Base-by-base conservation (phyloP, 2,888 invertebrate genomes). In the Magallana nippona region DNA sequence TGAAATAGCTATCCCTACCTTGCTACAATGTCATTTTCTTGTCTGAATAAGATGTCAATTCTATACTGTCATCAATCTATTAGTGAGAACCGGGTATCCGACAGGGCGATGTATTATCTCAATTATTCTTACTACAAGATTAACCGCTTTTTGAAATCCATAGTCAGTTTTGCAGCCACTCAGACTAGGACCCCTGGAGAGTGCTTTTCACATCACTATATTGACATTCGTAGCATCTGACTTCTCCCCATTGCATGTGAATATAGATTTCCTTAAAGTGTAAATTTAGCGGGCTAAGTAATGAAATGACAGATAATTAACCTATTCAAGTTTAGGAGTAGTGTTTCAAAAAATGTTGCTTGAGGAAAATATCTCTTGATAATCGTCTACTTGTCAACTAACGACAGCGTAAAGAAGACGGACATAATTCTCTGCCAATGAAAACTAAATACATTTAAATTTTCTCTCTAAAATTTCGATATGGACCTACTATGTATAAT, bases 41-140 rank as follows among this genome's bases (percentile, higher is more conserved):
- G 22, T 57, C 55, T 44, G 81, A 81, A 81, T 81, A 81, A 81
- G 81, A 81, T 62, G 81, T 82, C 82, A 82, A 71, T 44, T 19
- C 63, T 55, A 22, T 71, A 55, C 81, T 71, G 82, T 71, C 82
- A 82, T 57, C 79, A 27, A 79, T 79, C 56, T 56, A 79, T 79
- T 79, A 57, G 27, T 27, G 56, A 15, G 22, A 79, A 56, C 79
- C 27, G 71, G 79, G 79, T 79, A 79, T 56, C 79, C 79, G 27
- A 79, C 79, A 79, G 57, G 56, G 79, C 57, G 57, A 79, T 17
- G 13, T 79, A 56, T 79, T 57, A 79, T 71, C 71, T 71, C 71
- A 71, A 71, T 71, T 71, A 71, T 71, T 71, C 71, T 79, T 79
- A 57, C 57, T 55, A 57, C 56, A 57, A 79, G 79, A 79, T 79